Conservation (phyloP, 2,797 vertebrate genomes). For the Hypotaenidia philippensis region DNA sequence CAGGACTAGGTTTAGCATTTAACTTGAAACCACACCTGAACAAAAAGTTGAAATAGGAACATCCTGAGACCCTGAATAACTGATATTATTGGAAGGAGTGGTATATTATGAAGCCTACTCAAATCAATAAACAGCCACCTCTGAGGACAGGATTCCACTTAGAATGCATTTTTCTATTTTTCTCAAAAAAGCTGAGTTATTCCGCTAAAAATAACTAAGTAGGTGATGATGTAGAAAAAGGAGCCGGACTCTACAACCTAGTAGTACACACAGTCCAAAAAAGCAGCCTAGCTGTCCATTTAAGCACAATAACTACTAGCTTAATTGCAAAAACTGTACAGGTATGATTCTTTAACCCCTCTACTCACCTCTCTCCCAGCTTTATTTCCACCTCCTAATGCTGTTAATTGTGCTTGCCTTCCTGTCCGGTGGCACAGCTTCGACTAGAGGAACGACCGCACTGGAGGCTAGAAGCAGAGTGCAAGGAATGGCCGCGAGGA, state of each 20-base stretch:
- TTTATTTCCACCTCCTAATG: accelerated
- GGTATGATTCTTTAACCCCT: accelerated
- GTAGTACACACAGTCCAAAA: neutral
- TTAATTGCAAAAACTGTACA: neutral
- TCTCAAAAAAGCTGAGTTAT: neutral
- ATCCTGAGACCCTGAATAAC: neutral
- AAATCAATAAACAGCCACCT: neutral
- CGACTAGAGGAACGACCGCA: accelerated
- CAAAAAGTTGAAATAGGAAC: neutral
- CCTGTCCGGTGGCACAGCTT: accelerated
- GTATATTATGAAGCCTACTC: neutral
- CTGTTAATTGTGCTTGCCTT: accelerated
- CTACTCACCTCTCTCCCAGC: neutral
- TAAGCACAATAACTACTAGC: accelerated
- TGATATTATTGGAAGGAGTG: neutral
- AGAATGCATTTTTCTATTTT: neutral
- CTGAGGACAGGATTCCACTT: neutral
- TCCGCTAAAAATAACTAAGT: neutral
- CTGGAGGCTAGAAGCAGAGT: too few species aligned
- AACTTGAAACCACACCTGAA: neutral
- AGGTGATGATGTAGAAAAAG: neutral
- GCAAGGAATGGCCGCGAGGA: too few species aligned
- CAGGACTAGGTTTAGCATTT: neutral
- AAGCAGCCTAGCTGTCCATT: neutral
- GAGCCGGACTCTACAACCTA: accelerated